These are phyloP conservation scores for Pentalonia nigronervosa DNA, from an alignment of 1,140 invertebrate species.

Conservation along the genomic window DNA sequence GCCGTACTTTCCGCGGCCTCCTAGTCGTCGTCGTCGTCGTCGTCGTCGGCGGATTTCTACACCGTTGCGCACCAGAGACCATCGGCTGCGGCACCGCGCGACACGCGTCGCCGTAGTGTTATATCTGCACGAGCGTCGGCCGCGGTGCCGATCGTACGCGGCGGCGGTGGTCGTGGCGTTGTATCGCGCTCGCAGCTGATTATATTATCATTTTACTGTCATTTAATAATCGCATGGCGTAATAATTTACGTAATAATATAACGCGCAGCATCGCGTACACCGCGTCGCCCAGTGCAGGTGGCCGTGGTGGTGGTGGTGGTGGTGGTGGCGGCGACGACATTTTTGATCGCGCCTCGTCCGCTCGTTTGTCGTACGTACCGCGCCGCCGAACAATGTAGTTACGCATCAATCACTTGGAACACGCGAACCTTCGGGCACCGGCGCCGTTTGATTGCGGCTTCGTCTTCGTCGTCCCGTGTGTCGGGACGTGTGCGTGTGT, in stretches of 20 bases:
- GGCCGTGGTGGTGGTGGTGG: not conserved
- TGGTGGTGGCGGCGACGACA: slow-evolving; percentile 34
- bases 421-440: slow-evolving; percentile 8
- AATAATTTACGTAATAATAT: not conserved
- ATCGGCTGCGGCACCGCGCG: slow-evolving; percentile 8
- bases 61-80: not conserved
- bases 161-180: slow-evolving; percentile 31
- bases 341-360: slow-evolving; percentile 6
- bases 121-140: slow-evolving; percentile 1
- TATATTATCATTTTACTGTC: not conserved
- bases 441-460: not conserved
- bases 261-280: not conserved
- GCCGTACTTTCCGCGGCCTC: not conserved
- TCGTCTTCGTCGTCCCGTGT: not conserved
- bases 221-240: not conserved
- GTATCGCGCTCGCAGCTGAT: not conserved
- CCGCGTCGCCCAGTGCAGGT: slow-evolving; percentile 30
- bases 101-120: not conserved
- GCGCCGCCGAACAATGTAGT: slow-evolving; percentile 25
- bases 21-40: not conserved
- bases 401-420: not conserved
- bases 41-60: not conserved
- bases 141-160: slow-evolving; percentile 41
- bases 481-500: slow-evolving; percentile 10
- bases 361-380: not conserved